Evolutionary conservation across 92 coral and sea anemone species (phyloP).

Genomic region (Plumapathes pennacea): DNA sequence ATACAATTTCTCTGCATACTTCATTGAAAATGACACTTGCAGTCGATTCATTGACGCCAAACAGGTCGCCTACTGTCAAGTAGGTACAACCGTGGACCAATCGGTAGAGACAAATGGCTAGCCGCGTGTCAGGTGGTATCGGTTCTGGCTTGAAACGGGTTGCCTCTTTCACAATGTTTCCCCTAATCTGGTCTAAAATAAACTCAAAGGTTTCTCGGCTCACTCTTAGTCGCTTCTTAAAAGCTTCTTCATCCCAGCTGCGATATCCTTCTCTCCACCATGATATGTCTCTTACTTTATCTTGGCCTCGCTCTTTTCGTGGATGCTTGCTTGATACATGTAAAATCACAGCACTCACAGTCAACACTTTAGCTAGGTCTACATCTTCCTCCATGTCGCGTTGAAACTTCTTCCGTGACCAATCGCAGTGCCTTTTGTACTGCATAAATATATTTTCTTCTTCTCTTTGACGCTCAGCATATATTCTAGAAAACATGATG

Average conservation of each 20-base stretch:
- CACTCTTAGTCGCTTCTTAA: conserved; percentile 22
- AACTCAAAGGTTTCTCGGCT: conserved; percentile 7
- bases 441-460: too few relatives aligned
- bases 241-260: conserved; percentile 38
- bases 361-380: conserved; percentile 10
- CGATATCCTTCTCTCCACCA: conserved; percentile 40
- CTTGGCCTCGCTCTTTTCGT: conserved; percentile 3
- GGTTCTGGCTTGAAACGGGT: conserved; percentile 28
- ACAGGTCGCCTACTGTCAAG: conserved; percentile 41
- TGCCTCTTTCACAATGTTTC: conserved; percentile 4
- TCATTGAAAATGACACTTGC: conserved; percentile 22
- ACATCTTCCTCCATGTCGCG: conserved; percentile 18
- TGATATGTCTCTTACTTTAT: conserved; percentile 12
- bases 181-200: conserved; percentile 15
- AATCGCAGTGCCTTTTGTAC: too few relatives aligned
- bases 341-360: conserved; percentile 17
- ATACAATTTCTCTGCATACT: conserved; percentile 23
- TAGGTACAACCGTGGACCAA: conserved; percentile 23
- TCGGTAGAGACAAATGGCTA: conserved; percentile 29
- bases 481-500: too few relatives aligned
- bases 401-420: conserved; percentile 15
- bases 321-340: too few relatives aligned
- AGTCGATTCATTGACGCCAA: conserved; percentile 30
- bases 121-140: not conserved
- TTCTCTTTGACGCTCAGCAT: too few relatives aligned